Percentiles rank a stretch among this genome's conserved stretches.
These are phyloP conservation scores for Poeciliopsis infans DNA, from an alignment of 2,797 vertebrate species.

Conservation along the genomic window DNA sequence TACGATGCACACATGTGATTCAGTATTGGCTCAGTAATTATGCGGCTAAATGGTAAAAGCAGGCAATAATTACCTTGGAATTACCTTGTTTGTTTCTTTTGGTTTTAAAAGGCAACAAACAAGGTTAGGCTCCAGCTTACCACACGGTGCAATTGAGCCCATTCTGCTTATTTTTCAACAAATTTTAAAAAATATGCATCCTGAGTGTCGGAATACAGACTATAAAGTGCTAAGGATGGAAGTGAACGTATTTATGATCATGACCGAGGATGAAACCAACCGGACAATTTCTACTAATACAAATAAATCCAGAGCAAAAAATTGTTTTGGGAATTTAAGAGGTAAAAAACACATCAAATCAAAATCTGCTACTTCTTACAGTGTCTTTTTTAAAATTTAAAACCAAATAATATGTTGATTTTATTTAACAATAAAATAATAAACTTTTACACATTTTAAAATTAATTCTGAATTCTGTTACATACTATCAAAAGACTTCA, in stretches of 20 bases:
- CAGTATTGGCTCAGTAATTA: slow-evolving; percentile 70
- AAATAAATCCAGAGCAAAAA: not conserved
- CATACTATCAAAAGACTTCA: not conserved
- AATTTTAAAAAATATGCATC: slow-evolving; percentile 3
- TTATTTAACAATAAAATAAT: not conserved
- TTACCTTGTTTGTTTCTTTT: slow-evolving; percentile 76
- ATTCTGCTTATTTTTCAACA: slow-evolving; percentile 37
- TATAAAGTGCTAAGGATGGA: not conserved
- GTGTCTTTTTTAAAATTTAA: not conserved
- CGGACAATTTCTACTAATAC: not conserved
- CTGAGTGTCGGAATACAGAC: not conserved
- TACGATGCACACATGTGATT: slow-evolving; percentile 69
- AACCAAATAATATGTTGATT: not conserved
- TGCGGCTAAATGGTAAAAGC: slow-evolving; percentile 65
- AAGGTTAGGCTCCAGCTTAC: slow-evolving; percentile 61
- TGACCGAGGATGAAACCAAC: not conserved
- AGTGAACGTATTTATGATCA: not conserved
- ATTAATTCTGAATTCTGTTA: not conserved
- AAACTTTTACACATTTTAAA: not conserved
- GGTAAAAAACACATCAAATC: not conserved
- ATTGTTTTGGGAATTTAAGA: not conserved
- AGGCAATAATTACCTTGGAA: slow-evolving; percentile 71
- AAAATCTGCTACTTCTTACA: not conserved
- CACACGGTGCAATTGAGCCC: slow-evolving; percentile 28
- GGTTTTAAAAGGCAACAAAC: slow-evolving; percentile 72